Evolutionary conservation across 2,113 vertebrate species (phyloP), one percentile per base, ranked within the genome.

Genomic region (Dolichallabes microphthalmus): DNA sequence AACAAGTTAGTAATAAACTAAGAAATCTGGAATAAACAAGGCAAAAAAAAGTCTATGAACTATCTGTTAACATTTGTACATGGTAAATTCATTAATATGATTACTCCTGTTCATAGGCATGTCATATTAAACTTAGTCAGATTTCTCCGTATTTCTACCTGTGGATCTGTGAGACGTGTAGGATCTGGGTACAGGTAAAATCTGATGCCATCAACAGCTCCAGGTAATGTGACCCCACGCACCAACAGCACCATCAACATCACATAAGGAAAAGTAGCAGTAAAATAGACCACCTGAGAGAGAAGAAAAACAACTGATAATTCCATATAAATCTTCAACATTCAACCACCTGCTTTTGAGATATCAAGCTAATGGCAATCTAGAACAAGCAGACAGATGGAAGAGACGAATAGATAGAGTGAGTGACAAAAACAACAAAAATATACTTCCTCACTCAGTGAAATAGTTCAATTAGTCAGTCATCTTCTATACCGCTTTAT

Each of bases 131-230:
- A 9, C 15, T 71, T 71, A 14, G 15, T 82, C 7, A 66, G n/a
- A 8, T 60, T 7, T 45, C 39, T 53, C 17, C 0, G 30, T 7
- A 57, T 50, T 87, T 64, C 53, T 88, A 98, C 98, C 96, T 99
- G 97, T 0, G 98, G 97, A 88, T 99, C 98, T 85, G 89, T 60
- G 61, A 99, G 95, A 53, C 96, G 95, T 71, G 94, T 91, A 45
- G 97, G 88, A 82, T 99, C 97, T 0, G 97, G 98, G 82, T 96
- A 97, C 83, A 99, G 94, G 91, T 99, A 99, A 89, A 97, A 99
- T 85, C 95, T 90, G 80, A 99, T 97, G 2, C 98, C 98, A 69
- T 96, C 89, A 0, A 91, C 85, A 83, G 98, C 97, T 9, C 98
- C 97, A 0, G 97, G 97, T 55, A 99, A 93, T 0, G 96, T 97